Evolutionary conservation across 2,113 vertebrate genomes (phyloP).

Genomic region (Heterotilapia buettikoferi): DNA sequence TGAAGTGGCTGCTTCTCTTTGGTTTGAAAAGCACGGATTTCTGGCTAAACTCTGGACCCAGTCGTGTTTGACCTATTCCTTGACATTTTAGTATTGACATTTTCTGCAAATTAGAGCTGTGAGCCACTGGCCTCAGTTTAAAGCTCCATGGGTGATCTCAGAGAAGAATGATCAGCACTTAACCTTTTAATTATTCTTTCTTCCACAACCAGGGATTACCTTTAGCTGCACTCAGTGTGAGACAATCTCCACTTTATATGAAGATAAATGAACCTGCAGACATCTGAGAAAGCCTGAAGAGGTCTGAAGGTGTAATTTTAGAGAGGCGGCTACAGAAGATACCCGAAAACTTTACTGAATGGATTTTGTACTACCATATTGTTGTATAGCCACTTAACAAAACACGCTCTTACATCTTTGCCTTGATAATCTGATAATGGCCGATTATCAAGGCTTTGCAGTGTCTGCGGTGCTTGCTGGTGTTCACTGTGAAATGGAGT

Average conservation of each 20-base stretch:
- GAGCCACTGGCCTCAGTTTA: slow-evolving; percentile 49
- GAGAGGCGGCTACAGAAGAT: neutral
- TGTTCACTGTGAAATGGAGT: neutral
- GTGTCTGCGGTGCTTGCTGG: neutral
- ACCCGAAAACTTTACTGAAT: neutral
- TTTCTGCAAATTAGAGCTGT: slow-evolving; percentile 70
- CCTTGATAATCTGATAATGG: neutral
- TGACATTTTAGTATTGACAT: slow-evolving; percentile 74
- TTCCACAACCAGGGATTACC: slow-evolving; percentile 48
- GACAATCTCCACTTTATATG: slow-evolving; percentile 15
- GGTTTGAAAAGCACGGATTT: slow-evolving; percentile 9
- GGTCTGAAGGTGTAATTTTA: neutral
- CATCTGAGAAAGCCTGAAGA: neutral
- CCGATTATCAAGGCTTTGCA: neutral
- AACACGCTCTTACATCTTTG: neutral
- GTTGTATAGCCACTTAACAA: neutral
- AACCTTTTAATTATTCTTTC: slow-evolving; percentile 74
- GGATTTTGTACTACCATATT: neutral
- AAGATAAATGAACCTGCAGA: slow-evolving; percentile 34
- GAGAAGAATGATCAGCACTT: slow-evolving; percentile 63
- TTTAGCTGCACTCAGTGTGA: slow-evolving; percentile 33
- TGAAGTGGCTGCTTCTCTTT: slow-evolving; percentile 25
- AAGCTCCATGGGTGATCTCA: slow-evolving; percentile 54
- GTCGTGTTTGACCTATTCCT: slow-evolving; percentile 66
- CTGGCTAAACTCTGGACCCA: slow-evolving; percentile 32